Conservation (phyloP, 2,888 invertebrate species). For the Xestia ashworthii region DNA sequence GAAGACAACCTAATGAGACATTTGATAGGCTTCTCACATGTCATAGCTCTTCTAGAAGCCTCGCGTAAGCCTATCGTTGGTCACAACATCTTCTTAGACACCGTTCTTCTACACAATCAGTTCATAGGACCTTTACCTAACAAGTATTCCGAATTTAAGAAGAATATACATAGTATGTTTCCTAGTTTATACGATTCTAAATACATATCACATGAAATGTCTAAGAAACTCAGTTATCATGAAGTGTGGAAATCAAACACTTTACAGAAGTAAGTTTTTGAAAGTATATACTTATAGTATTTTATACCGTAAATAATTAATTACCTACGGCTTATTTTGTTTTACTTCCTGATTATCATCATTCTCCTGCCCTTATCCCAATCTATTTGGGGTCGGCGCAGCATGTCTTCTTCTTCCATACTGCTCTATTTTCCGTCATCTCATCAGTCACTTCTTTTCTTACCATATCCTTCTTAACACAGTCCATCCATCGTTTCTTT, state of each 20-base stretch:
- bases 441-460: no score
- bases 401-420: no score
- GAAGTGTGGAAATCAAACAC: conserved; percentile 89
- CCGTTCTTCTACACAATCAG: conserved; percentile 93
- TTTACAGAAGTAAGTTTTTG: conserved; percentile 85
- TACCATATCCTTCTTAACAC: no score
- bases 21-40: conserved; percentile 92
- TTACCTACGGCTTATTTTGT: conserved; percentile 48
- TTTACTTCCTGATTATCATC: conserved; percentile 40
- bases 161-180: conserved; percentile 91
- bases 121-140: conserved; percentile 93
- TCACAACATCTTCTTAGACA: conserved; percentile 94
- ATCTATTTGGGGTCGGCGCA: no score
- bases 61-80: conserved; percentile 93
- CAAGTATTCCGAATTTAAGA: conserved; percentile 92
- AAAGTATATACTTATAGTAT: conserved; percentile 9
- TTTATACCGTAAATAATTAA: conserved; percentile 35
- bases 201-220: conserved; percentile 91
- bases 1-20: conserved; percentile 88
- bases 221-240: conserved; percentile 80
- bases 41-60: conserved; percentile 91
- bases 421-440: no score
- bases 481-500: no score
- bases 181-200: conserved; percentile 94
- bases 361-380: no score